A percentile compares a stretch with the other conserved stretches of the same genome.
These are phyloP conservation scores for Dicycla oo DNA, from an alignment of 2,888 invertebrate species.

Conservation along the genomic window DNA sequence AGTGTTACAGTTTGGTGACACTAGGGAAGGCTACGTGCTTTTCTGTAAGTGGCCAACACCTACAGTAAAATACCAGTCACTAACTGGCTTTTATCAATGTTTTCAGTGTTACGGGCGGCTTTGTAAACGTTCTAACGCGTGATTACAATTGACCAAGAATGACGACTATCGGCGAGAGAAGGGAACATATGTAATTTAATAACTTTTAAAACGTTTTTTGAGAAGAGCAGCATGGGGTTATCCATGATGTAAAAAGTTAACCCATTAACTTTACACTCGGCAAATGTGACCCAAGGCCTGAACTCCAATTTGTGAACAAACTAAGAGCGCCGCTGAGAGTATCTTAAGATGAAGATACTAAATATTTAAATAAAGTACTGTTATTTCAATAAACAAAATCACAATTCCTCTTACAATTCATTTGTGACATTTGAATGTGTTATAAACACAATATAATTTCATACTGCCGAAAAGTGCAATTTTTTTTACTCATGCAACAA, in stretches of 20 bases:
- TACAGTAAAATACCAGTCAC: background rate
- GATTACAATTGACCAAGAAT: slow-evolving; percentile 11
- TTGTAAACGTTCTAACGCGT: slow-evolving; percentile 7
- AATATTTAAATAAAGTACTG: background rate
- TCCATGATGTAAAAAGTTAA: background rate
- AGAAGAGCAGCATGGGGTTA: no score
- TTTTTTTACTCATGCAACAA: no score
- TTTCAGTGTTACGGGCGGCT: slow-evolving; percentile 42
- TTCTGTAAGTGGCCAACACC: background rate
- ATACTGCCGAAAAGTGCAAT: no score
- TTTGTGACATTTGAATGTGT: background rate
- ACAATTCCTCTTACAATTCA: background rate
- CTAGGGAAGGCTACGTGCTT: background rate
- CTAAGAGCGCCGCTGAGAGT: background rate
- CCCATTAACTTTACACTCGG: background rate
- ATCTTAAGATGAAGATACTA: background rate
- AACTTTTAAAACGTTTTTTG: background rate
- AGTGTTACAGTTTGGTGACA: no score
- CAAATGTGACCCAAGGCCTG: background rate
- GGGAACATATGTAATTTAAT: background rate
- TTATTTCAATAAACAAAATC: background rate
- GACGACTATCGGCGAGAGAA: no score
- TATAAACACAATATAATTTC: background rate
- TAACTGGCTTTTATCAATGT: background rate
- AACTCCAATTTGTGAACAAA: background rate